Conservation (phyloP, 2,888 invertebrate species). For the Dastarcus helophoroides region DNA sequence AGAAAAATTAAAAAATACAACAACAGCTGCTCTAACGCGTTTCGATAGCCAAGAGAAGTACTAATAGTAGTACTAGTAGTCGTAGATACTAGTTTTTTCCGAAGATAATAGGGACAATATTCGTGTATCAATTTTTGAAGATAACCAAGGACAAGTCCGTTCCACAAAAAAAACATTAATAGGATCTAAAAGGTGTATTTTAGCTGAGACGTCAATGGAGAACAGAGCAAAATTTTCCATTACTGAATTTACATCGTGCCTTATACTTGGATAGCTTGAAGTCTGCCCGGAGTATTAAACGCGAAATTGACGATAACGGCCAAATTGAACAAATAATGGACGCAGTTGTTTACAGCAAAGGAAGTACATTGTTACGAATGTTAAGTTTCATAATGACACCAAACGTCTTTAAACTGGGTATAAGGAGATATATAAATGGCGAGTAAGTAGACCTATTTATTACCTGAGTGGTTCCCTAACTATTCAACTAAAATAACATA, state of each 20-base stretch:
- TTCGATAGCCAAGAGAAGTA: too few species aligned
- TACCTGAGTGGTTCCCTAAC: too few species aligned
- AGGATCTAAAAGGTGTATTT: slow-evolving; percentile 4
- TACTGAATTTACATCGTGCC: slow-evolving; percentile 43
- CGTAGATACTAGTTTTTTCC: background rate
- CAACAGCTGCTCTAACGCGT: too few species aligned
- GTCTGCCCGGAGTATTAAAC: slow-evolving; percentile 45
- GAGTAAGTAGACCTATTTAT: slow-evolving; percentile 42
- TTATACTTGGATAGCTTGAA: slow-evolving; percentile 44
- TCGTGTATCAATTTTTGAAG: too few species aligned
- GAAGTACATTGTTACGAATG: slow-evolving; percentile 48
- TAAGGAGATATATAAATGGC: slow-evolving; percentile 42
- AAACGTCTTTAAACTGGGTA: slow-evolving; percentile 41
- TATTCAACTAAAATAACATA: too few species aligned
- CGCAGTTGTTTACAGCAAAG: slow-evolving; percentile 31
- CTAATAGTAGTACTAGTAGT: background rate
- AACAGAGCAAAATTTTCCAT: slow-evolving; percentile 42
- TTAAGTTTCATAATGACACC: slow-evolving; percentile 45
- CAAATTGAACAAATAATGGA: slow-evolving; percentile 52
- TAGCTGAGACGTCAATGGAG: slow-evolving; percentile 48
- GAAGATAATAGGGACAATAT: too few species aligned
- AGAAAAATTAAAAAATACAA: too few species aligned
- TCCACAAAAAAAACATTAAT: too few species aligned
- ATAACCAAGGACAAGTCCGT: too few species aligned
- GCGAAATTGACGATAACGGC: slow-evolving; percentile 39